Base-by-base conservation (phyloP, 2,113 vertebrate genomes). In the Colistium nudipinnis region DNA sequence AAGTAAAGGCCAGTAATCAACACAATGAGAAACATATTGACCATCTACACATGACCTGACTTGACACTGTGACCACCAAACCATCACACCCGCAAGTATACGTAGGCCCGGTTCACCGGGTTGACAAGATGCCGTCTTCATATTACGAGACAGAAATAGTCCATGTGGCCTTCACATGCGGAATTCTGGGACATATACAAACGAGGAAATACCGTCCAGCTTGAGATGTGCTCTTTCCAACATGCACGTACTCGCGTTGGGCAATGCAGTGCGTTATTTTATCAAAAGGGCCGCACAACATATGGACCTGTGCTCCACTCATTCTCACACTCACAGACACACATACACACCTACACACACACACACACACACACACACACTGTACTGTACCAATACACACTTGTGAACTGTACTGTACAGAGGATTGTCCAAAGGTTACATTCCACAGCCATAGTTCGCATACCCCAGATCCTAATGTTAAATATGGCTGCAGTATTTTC, bases 141-240 rank as follows among this genome's bases (percentile, higher is more conserved):
- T 85, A 56, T 85, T 87, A 85, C 83, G 35, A 65, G 84, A 78
- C 83, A 71, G 72, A 85, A 86, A 88, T 84, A 89, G 84, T 57
- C 48, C 59, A 59, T 9, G 22, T 20, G 51, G 41, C 33, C 31
- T 33, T 22, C 53, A 17, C 33, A 6, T 35, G 62, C 64, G 14
- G n/a, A 10, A 19, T 14, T 30, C 30, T n/a, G 52, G 52, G 30
- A 54, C 52, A 53, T 3, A 54, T 20, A 22, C 30, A 54, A 35
- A 6, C 30, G 35, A 35, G 52, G 20, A n/a, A 22, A 33, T n/a
- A 6, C 27, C 19, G 51, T 12, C 30, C n/a, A 54, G 35, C 52
- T 19, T 22, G 25, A 51, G 70, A 73, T 49, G 66, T 76, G 55
- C 62, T 70, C 11, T 65, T 70, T 64, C 52, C 43, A 51, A 68